Percentiles rank a stretch among this genome's conserved stretches.
These are phyloP conservation scores for Brachylomia viminalis DNA, from an alignment of 2,888 invertebrate species.

Conservation along the genomic window DNA sequence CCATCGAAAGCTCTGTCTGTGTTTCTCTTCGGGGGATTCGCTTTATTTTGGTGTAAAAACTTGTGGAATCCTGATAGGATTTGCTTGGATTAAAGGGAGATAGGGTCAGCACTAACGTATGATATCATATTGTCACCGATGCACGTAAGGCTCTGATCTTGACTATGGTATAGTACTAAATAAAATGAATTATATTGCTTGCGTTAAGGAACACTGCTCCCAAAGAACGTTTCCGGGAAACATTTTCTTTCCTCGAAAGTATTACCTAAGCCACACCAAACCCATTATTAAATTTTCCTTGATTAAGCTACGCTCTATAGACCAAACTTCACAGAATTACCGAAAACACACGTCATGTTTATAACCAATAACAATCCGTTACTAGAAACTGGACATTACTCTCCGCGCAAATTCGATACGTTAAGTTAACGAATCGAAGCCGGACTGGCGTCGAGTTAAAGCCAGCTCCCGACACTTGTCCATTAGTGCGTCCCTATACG, in stretches of 20 bases:
- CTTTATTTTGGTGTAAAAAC: constrained; percentile 30
- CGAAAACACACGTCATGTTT: constrained; percentile 23
- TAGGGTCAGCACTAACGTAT: background rate
- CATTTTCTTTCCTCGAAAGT: too few relatives aligned
- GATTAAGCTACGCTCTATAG: background rate
- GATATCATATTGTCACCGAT: too few relatives aligned
- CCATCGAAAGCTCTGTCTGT: constrained; percentile 48
- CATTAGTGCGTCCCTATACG: constrained; percentile 68
- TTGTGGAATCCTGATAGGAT: constrained; percentile 26
- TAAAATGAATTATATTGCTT: background rate
- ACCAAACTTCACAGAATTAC: constrained; percentile 16
- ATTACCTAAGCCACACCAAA: background rate
- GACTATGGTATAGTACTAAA: background rate
- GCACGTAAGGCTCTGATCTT: background rate
- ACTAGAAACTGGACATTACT: constrained; percentile 37
- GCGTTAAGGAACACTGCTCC: too few relatives aligned
- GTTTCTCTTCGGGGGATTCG: constrained; percentile 43
- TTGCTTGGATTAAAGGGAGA: constrained; percentile 6
- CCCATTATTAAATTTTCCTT: background rate
- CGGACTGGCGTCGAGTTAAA: constrained; percentile 48
- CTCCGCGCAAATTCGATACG: constrained; percentile 34
- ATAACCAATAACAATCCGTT: constrained; percentile 23
- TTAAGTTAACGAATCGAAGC: constrained; percentile 57
- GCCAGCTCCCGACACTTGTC: constrained; percentile 57
- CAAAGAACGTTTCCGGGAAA: background rate